Evolutionary conservation across 2,888 invertebrate species (phyloP), one percentile per base, ranked within the genome.

Genomic region (Xylocampa areola): DNA sequence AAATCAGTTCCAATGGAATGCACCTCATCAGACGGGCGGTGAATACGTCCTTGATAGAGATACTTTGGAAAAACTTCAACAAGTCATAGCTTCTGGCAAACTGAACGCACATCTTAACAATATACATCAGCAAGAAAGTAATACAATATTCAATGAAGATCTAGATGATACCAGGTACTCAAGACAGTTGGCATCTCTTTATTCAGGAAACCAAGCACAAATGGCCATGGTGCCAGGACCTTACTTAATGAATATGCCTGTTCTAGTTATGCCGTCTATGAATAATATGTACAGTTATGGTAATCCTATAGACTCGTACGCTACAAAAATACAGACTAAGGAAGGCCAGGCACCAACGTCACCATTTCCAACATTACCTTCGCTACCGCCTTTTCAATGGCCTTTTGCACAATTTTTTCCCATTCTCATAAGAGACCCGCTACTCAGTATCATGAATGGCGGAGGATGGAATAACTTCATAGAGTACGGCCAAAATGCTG

Each of bases 401-500:
- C 95, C 95, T 0, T 89, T 95, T 27, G 90, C 94, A 5, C 84
- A 88, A 27, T 87, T 88, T 27, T 95, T 95, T 71, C 95, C 95
- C 0, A 89, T 95, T 25, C 79, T 95, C 6, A 92, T 95, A 23
- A 94, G 92, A 81, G 95, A 95, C 74, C 95, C 95, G 0, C 79
- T 95, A 8, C 75, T 94, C 5, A 92, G 91, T 53, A 87, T 95
- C 43, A 81, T 89, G 50, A 88, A 87, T 62, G 90, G 94, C 25
- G 95, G 95, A 37, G 94, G 94, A 2, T 91, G 94, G 79, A 92
- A 91, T 23, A 94, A 92, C 61, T 90, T 95, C 72, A 76, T 95
- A 36, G 95, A 96, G 81, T 94, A 94, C 66, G 95, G 95, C 1
- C 95, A 95, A 71, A 88, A 76, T 40, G 95, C 95, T 30, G 95